Evolutionary conservation across 1,140 invertebrate genomes (phyloP), one percentile per base, ranked within the genome.

Genomic region (Zaprionus tsacasi): DNA sequence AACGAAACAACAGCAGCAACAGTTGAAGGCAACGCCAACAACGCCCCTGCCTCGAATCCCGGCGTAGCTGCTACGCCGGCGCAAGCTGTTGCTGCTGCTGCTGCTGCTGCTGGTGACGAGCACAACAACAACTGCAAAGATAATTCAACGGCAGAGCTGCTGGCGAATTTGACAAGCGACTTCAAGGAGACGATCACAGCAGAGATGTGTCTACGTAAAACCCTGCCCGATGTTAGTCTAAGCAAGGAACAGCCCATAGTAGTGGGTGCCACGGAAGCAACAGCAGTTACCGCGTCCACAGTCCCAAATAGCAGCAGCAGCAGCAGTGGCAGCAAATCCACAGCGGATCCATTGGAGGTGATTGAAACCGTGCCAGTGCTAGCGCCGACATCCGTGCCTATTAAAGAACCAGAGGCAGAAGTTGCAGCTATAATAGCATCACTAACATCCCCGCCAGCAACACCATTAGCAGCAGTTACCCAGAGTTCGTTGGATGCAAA

Each of bases 191-290:
- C 88, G 1, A 89, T 92, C 17, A 80, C 88, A 15, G 91, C 91
- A 0, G 88, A 92, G 48, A 89, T 92, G 71, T 92, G 91, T 38
- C 63, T 92, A 30, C 79, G 91, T 8, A 92, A 92, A 48, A 91
- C 89, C 17, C 56, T 92, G 54, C 79, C 82, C n/a, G 91, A 92
- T 35, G 78, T 89, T 0, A 86, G 78, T 27, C 54, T 90, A 13
- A 70, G 81, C 21, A 89, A 89, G 57, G 86, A 89, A n/a, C 78
- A 67, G 30, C 36, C 75, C 7, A n/a, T 40, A 4, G 69, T 11
- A 45, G 35, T 25, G 6, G 58, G 52, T 38, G 55, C 38, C 21
- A 45, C 43, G 25, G 65, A 13, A 4, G 11, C 58, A 54, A 52
- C 36, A n/a, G 43, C 55, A 30, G 38, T 21, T 21, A 21, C 6